Evolutionary conservation across 2,797 vertebrate genomes (phyloP).

Genomic region (Pyrrhura leucotis): DNA sequence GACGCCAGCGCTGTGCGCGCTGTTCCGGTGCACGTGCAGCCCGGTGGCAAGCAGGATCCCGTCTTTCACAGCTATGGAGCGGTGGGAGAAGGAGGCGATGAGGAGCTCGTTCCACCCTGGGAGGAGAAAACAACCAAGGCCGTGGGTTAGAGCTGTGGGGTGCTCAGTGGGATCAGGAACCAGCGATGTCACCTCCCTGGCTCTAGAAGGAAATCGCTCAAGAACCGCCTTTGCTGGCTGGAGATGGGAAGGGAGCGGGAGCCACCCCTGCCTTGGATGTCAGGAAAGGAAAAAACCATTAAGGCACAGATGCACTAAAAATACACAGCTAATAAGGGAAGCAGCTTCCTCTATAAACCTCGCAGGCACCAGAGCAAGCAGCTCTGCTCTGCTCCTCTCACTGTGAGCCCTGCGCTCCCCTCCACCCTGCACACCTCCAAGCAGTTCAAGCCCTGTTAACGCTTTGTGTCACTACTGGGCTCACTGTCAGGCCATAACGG

Average conservation of each 20-base stretch:
- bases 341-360: constrained; percentile 3
- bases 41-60: constrained; percentile 95
- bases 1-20: constrained; percentile 96
- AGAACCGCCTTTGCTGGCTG: background rate
- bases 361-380: background rate
- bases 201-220: background rate
- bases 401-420: background rate
- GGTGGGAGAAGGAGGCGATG: constrained; percentile 97
- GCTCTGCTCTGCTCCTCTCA: background rate
- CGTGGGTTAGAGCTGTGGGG: background rate
- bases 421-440: background rate
- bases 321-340: background rate
- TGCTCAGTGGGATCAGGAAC: fast-evolving
- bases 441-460: background rate
- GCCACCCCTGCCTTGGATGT: background rate
- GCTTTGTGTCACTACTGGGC: background rate
- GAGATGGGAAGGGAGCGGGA: background rate
- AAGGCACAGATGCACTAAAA: background rate
- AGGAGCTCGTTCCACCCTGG: constrained; percentile 98
- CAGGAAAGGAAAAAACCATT: background rate
- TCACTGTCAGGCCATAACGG: background rate
- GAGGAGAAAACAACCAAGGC: background rate
- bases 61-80: constrained; percentile 94
- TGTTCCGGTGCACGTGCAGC: constrained; percentile 95
- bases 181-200: background rate